Evolutionary conservation across 2,797 vertebrate species (phyloP).

Genomic region (Myotis planiceps): DNA sequence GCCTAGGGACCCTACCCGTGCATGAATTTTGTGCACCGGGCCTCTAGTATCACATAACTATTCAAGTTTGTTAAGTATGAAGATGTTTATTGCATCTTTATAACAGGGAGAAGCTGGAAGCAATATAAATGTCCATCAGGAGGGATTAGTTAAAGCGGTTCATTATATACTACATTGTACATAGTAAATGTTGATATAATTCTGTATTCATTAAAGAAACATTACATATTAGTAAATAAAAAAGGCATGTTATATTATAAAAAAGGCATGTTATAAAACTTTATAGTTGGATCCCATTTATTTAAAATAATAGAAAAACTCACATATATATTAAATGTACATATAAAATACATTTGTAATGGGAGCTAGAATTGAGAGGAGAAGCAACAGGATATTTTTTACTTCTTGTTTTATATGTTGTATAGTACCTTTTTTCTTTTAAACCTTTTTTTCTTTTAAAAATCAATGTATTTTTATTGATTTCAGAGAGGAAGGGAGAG

Average conservation of each 20-base stretch:
- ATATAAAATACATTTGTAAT: background rate
- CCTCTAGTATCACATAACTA: background rate
- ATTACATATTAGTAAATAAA: background rate
- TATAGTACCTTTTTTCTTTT: background rate
- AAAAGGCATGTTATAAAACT: background rate
- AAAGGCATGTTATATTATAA: background rate
- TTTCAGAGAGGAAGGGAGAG: too few relatives aligned
- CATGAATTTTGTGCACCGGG: too few relatives aligned
- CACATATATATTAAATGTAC: background rate
- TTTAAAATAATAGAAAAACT: slow-evolving; percentile 7
- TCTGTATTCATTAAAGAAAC: background rate
- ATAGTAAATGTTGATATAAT: background rate
- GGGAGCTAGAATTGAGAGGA: background rate
- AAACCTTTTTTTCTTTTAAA: too few relatives aligned
- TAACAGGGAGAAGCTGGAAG: background rate
- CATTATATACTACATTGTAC: background rate
- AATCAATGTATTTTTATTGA: too few relatives aligned
- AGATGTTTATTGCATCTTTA: slow-evolving; percentile 24
- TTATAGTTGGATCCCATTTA: background rate
- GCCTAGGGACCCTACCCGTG: too few relatives aligned
- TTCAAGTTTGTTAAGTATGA: slow-evolving; percentile 16
- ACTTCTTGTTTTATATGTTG: background rate
- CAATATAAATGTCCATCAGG: background rate
- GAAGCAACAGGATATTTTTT: background rate
- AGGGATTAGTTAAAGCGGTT: background rate